Evolutionary conservation across 2,888 invertebrate species (phyloP).

Genomic region (Vanessa cardui): DNA sequence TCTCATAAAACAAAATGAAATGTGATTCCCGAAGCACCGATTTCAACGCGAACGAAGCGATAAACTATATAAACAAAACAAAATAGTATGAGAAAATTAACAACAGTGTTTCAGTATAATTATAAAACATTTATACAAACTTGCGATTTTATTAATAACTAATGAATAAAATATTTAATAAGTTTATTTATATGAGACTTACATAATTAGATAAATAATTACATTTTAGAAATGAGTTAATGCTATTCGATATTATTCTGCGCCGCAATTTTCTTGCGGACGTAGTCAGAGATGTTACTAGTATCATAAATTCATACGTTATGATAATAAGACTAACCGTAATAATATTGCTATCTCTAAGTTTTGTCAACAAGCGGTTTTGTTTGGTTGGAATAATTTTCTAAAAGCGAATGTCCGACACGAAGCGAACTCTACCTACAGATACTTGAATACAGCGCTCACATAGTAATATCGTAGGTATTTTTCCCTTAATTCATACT

Average conservation of each 20-base stretch:
- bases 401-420: constrained; percentile 15
- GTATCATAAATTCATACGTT: neutral
- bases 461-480: neutral
- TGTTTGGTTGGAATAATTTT: constrained; percentile 17
- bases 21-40: neutral
- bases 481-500: too few species aligned
- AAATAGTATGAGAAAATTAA: neutral
- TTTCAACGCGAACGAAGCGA: constrained; percentile 6
- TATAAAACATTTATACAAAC: too few species aligned
- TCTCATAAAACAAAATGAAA: neutral
- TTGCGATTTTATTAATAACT: too few species aligned
- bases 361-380: constrained; percentile 15
- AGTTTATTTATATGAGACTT: too few species aligned
- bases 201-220: too few species aligned
- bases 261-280: neutral
- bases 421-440: neutral
- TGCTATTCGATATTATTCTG: too few species aligned
- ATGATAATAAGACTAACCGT: neutral
- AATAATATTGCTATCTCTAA: constrained; percentile 14
- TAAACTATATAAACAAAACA: neutral
- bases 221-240: too few species aligned
- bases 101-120: neutral
- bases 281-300: neutral
- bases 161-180: too few species aligned
- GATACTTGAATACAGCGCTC: neutral